A percentile compares a stretch with the other conserved stretches of the same genome.
Conservation (phyloP, 2,888 invertebrate genomes). For the Luffia ferchaultella region DNA sequence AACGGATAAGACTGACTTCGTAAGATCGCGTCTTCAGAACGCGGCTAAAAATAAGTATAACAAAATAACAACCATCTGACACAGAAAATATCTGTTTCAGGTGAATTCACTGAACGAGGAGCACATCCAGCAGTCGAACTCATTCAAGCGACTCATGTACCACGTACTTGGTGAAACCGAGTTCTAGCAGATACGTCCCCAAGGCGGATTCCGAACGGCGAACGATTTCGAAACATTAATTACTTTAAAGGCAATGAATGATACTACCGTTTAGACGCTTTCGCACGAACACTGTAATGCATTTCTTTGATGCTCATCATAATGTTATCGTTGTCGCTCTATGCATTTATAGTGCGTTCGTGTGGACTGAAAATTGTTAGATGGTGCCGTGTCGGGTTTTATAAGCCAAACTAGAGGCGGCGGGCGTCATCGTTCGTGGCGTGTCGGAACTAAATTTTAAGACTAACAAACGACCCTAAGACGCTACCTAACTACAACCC, state of each 20-base stretch:
- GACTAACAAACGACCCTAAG: conserved; percentile 58
- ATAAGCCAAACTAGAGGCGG: background rate
- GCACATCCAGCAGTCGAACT: conserved; percentile 89
- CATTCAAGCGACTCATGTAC: conserved; percentile 92
- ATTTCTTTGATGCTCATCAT: background rate
- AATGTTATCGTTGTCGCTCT: background rate
- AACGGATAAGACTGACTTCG: too few species aligned
- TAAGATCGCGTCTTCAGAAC: too few species aligned
- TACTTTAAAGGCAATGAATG: too few species aligned
- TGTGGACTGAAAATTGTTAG: background rate
- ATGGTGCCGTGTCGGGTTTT: background rate
- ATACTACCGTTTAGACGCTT: too few species aligned
- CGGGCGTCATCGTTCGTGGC: conserved; percentile 21
- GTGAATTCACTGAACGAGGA: conserved; percentile 77
- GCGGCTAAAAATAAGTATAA: too few species aligned
- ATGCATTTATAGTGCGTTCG: background rate
- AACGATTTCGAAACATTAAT: too few species aligned
- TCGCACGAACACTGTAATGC: too few species aligned
- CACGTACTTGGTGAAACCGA: conserved; percentile 84
- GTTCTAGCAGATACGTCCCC: conserved; percentile 35
- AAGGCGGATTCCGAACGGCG: too few species aligned
- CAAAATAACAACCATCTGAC: too few species aligned
- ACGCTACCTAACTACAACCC: conserved; percentile 42
- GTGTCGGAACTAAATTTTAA: conserved; percentile 40
- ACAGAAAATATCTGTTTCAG: too few species aligned